Evolutionary conservation across 2,888 invertebrate species (phyloP).

Genomic region (Nowickia ferox): DNA sequence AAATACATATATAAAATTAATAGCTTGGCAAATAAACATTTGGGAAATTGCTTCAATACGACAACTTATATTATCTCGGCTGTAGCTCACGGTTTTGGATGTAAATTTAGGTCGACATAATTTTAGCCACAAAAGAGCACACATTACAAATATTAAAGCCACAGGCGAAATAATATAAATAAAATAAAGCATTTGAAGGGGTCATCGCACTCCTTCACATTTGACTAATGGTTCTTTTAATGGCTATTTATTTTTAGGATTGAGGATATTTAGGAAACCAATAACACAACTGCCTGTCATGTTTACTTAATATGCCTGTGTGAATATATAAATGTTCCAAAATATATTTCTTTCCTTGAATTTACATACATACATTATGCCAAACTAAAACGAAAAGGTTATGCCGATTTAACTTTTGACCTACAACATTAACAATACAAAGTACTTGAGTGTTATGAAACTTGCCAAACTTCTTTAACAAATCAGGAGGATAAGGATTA

Average conservation of each 20-base stretch:
- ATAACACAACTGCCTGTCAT: neutral
- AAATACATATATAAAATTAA: too few relatives aligned
- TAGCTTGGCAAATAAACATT: too few relatives aligned
- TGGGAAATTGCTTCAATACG: too few relatives aligned
- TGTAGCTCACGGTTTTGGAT: neutral
- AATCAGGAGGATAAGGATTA: too few relatives aligned
- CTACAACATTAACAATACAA: too few relatives aligned
- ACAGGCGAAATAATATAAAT: constrained; percentile 13
- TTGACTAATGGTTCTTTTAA: constrained; percentile 9
- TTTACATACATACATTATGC: neutral
- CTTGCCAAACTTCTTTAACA: too few relatives aligned
- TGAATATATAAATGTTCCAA: neutral
- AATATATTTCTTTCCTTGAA: neutral
- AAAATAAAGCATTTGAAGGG: constrained; percentile 7
- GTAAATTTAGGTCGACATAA: neutral
- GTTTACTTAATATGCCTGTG: neutral
- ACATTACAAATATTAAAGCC: constrained; percentile 27
- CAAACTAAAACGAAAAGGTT: neutral
- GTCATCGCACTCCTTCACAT: constrained; percentile 1
- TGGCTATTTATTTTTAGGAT: constrained; percentile 27
- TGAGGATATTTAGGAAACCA: constrained; percentile 24
- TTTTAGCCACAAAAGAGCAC: constrained; percentile 1
- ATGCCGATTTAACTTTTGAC: neutral
- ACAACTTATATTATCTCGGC: neutral
- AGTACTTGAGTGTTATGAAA: too few relatives aligned